Evolutionary conservation across 2,888 invertebrate species (phyloP).

Genomic region (Ornithoptera alexandrae): DNA sequence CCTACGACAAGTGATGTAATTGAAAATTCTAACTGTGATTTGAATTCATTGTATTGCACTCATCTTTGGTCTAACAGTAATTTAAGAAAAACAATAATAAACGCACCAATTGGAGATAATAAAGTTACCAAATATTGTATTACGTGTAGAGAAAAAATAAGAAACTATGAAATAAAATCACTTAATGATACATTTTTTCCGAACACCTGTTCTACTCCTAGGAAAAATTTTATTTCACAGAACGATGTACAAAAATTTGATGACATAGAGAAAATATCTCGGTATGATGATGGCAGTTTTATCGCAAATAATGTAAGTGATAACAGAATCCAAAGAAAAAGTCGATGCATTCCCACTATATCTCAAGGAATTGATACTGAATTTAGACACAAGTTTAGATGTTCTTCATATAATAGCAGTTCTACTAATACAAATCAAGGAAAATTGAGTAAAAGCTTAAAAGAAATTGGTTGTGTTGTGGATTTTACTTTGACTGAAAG

Average conservation of each 20-base stretch:
- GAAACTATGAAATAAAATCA: slow-evolving; percentile 67
- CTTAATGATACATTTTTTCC: slow-evolving; percentile 56
- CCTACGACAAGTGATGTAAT: slow-evolving; percentile 43
- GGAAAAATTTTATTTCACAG: slow-evolving; percentile 41
- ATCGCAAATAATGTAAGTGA: slow-evolving; percentile 35
- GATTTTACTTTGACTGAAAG: slow-evolving; percentile 69
- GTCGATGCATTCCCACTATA: slow-evolving; percentile 67
- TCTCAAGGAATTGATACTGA: slow-evolving; percentile 67
- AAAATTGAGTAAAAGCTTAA: slow-evolving; percentile 71
- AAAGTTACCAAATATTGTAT: slow-evolving; percentile 65
- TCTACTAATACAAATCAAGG: slow-evolving; percentile 50
- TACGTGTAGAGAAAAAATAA: slow-evolving; percentile 69
- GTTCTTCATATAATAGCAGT: slow-evolving; percentile 57
- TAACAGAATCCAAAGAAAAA: slow-evolving; percentile 32
- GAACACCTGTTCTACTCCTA: slow-evolving; percentile 67
- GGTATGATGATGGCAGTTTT: slow-evolving; percentile 22
- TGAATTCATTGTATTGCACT: slow-evolving; percentile 66
- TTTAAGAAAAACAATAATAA: slow-evolving; percentile 57
- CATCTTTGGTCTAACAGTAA: slow-evolving; percentile 67
- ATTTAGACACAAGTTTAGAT: slow-evolving; percentile 61
- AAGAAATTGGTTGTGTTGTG: slow-evolving; percentile 71
- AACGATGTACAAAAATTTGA: slow-evolving; percentile 37
- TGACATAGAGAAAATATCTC: slow-evolving; percentile 27
- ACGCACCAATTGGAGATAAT: slow-evolving; percentile 50
- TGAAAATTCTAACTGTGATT: slow-evolving; percentile 54